Evolutionary conservation across 2,113 vertebrate genomes (phyloP).

Genomic region (Geococcyx californianus): DNA sequence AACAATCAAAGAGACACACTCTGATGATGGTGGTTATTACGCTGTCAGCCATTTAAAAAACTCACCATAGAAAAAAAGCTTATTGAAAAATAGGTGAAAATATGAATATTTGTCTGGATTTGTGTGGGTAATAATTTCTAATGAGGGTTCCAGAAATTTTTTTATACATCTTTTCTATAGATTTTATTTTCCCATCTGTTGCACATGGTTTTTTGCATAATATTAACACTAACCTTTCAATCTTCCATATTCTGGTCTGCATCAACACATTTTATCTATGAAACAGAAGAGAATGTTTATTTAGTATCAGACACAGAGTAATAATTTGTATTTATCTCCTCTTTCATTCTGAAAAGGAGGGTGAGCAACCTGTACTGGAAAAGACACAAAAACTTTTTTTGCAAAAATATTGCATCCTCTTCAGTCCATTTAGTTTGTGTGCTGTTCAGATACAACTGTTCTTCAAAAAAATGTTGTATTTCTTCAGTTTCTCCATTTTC

Average conservation of each 20-base stretch:
- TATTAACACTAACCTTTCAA: neutral
- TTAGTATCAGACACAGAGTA: neutral
- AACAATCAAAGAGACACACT: neutral
- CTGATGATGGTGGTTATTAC: neutral
- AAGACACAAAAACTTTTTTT: neutral
- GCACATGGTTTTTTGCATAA: neutral
- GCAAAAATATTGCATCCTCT: neutral
- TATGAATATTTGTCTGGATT: neutral
- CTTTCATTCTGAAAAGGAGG: neutral
- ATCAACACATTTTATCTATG: neutral
- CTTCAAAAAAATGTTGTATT: neutral
- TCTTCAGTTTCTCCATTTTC: neutral
- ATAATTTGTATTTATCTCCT: neutral
- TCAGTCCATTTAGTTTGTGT: neutral
- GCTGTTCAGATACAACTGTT: neutral
- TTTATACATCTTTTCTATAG: neutral
- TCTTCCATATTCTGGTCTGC: conserved; percentile 29
- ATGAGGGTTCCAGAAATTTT: neutral
- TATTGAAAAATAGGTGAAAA: neutral
- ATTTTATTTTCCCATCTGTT: neutral
- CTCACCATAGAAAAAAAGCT: neutral
- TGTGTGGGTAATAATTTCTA: neutral
- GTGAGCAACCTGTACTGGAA: neutral
- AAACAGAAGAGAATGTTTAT: neutral
- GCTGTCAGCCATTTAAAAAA: neutral